These are phyloP conservation scores for Tachina lurida DNA, from an alignment of 2,888 invertebrate species.

Conservation along the genomic window DNA sequence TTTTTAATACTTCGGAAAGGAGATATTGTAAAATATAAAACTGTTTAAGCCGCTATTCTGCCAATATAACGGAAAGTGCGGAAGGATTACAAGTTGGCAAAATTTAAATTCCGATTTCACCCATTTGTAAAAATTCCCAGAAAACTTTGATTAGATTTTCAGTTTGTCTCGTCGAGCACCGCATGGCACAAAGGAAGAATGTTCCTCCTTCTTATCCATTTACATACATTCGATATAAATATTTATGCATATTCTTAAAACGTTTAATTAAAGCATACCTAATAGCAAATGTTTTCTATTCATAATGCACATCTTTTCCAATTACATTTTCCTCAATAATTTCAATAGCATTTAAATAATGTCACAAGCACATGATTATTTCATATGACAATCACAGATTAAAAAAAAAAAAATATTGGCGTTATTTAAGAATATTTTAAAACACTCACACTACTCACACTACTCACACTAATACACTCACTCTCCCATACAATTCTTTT, in stretches of 20 bases:
- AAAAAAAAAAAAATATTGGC: neutral
- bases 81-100: no score
- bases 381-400: neutral
- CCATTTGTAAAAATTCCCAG: no score
- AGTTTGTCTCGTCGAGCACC: neutral
- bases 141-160: neutral
- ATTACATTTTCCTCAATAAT: constrained; percentile 3
- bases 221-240: no score
- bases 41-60: no score
- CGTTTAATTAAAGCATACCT: neutral
- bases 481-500: neutral
- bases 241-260: neutral
- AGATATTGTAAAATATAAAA: no score
- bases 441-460: constrained; percentile 6
- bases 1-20: no score
- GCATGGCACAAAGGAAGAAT: no score
- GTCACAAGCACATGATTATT: neutral
- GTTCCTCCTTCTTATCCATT: neutral
- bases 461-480: constrained; percentile 9
- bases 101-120: no score
- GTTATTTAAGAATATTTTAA: constrained; percentile 21
- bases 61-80: no score
- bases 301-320: constrained; percentile 15
- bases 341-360: constrained; percentile 7
- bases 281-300: neutral